Conservation (phyloP, 2,888 invertebrate species). For the Clusia tigrina region DNA sequence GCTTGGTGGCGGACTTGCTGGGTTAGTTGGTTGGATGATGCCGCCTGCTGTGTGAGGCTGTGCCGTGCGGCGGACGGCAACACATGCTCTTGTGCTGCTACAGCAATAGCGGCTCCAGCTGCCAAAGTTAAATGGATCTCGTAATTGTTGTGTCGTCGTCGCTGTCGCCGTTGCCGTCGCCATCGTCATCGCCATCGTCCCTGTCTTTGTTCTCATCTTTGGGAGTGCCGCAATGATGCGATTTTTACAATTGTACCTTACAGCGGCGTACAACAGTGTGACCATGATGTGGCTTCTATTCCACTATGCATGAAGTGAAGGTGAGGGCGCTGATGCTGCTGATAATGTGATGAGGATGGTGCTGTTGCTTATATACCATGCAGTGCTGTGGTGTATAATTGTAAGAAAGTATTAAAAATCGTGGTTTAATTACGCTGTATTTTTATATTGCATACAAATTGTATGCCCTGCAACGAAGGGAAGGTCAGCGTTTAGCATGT, state of each 20-base stretch:
- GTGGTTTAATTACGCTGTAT: conserved; percentile 35
- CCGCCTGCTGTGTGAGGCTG: conserved; percentile 9
- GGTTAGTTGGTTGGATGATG: too few relatives aligned
- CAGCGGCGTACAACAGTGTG: too few relatives aligned
- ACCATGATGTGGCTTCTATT: too few relatives aligned
- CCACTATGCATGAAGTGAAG: too few relatives aligned
- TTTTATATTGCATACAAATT: conserved; percentile 20
- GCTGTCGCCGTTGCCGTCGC: too few relatives aligned
- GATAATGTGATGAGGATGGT: too few relatives aligned
- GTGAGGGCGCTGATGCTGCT: background rate
- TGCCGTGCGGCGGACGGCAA: conserved; percentile 2
- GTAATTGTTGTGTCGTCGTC: conserved; percentile 52
- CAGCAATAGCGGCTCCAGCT: conserved; percentile 38
- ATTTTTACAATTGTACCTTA: background rate
- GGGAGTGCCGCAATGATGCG: background rate
- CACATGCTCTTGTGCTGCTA: conserved; percentile 6
- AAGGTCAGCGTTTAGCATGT: too few relatives aligned
- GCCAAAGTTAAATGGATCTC: conserved; percentile 56
- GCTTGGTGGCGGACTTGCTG: too few relatives aligned
- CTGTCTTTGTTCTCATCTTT: background rate
- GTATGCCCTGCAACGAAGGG: too few relatives aligned
- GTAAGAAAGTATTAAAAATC: conserved; percentile 25
- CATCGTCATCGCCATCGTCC: conserved; percentile 7
- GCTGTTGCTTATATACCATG: too few relatives aligned
- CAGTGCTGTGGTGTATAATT: too few relatives aligned